phyloP scores from a whole-genome alignment of 1,140 invertebrate genomes.

The Akabosia matsudoensis region DNA sequence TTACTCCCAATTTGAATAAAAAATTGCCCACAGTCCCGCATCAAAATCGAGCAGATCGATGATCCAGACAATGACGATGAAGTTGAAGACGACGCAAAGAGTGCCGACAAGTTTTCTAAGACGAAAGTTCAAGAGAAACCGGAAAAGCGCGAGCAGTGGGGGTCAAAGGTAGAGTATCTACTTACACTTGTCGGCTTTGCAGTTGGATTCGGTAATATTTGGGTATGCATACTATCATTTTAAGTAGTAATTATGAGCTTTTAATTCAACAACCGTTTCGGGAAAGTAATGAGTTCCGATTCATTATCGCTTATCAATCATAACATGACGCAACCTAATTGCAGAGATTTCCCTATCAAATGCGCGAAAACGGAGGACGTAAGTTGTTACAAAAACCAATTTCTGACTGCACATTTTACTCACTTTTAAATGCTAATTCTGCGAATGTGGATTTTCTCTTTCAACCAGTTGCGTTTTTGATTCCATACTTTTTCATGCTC shows the following conservation, averaged over 20 bases:
- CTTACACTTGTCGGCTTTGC: conserved; percentile 13
- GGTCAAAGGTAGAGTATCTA: neutral
- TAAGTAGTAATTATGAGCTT: neutral
- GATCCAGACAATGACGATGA: too few relatives aligned
- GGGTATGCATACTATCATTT: neutral
- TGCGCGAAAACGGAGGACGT: conserved; percentile 10
- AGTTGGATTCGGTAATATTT: neutral
- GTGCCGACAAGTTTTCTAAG: too few relatives aligned
- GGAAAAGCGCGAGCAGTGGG: neutral
- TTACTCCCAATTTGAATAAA: too few relatives aligned
- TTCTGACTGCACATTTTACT: neutral
- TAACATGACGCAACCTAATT: too few relatives aligned
- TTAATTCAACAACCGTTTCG: neutral
- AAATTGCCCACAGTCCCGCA: too few relatives aligned
- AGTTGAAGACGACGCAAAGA: too few relatives aligned
- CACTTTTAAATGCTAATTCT: neutral
- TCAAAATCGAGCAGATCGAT: too few relatives aligned
- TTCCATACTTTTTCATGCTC: conserved; percentile 56
- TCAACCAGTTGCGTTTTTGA: conserved; percentile 54
- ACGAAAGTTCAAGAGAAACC: too few relatives aligned
- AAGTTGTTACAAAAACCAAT: neutral
- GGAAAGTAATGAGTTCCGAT: too few relatives aligned
- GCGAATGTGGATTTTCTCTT: neutral
- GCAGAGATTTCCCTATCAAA: neutral
- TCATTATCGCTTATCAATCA: too few relatives aligned